Evolutionary conservation across 2,113 vertebrate genomes (phyloP).

Genomic region (Theristicus caerulescens): DNA sequence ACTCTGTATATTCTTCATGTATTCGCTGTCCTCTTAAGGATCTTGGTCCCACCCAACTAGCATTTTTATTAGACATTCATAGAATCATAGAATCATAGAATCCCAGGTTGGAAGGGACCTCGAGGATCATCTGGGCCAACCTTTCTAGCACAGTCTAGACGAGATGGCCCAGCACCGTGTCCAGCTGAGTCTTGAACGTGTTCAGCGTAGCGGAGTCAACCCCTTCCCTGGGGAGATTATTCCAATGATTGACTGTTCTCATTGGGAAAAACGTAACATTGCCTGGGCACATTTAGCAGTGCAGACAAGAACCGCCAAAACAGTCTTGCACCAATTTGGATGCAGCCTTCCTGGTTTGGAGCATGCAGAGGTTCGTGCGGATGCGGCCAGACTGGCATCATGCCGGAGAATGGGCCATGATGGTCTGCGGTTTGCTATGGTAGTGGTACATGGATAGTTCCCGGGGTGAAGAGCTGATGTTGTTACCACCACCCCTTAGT

Average conservation of each 20-base stretch:
- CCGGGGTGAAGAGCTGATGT: not conserved
- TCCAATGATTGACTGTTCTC: too few species aligned
- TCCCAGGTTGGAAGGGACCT: too few species aligned
- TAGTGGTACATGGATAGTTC: not conserved
- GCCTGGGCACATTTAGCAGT: not conserved
- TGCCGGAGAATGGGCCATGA: not conserved
- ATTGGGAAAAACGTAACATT: too few species aligned
- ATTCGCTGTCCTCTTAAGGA: not conserved
- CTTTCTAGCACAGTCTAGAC: too few species aligned
- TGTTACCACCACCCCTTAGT: not conserved
- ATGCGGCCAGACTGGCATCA: fast-evolving
- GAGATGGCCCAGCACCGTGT: too few species aligned
- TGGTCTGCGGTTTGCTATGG: not conserved
- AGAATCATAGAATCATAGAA: too few species aligned
- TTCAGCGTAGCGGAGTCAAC: too few species aligned
- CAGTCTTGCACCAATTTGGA: not conserved
- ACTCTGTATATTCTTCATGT: not conserved
- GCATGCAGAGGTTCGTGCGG: not conserved
- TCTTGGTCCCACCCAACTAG: not conserved
- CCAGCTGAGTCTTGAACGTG: too few species aligned
- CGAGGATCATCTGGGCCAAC: too few species aligned
- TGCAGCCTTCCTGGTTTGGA: not conserved
- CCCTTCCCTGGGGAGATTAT: too few species aligned
- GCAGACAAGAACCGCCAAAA: not conserved
- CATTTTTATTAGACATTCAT: not conserved